These are phyloP conservation scores for Euzophera pinguis DNA, from an alignment of 2,888 invertebrate genomes.

Conservation along the genomic window DNA sequence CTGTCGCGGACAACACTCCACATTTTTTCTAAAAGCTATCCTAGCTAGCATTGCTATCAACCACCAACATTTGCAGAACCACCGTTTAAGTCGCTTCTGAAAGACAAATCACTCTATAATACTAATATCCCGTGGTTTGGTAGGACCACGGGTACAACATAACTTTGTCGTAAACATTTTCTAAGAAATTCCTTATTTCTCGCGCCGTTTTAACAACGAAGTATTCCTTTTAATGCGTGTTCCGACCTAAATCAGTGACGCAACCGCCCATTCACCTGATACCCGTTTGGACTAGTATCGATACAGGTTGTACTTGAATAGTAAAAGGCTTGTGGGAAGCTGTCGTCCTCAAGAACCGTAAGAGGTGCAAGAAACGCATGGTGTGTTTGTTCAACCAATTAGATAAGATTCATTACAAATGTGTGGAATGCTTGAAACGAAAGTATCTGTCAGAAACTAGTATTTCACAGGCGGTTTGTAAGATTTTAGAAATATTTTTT, in stretches of 20 bases:
- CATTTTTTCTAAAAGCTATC: too few species aligned
- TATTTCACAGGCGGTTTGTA: too few species aligned
- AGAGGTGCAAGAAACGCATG: too few species aligned
- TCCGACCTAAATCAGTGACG: constrained; percentile 14
- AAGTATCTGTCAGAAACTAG: neutral
- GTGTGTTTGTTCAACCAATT: neutral
- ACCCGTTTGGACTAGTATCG: constrained; percentile 8
- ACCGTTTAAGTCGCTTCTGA: too few species aligned
- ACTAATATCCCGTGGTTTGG: too few species aligned
- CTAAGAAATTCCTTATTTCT: neutral
- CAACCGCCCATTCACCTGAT: constrained; percentile 16
- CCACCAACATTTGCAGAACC: too few species aligned
- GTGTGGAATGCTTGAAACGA: neutral
- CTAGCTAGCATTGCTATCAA: too few species aligned
- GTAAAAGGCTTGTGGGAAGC: constrained; percentile 49
- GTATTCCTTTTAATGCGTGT: neutral
- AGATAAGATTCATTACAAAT: neutral
- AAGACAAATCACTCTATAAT: too few species aligned
- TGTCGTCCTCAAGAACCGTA: constrained; percentile 39
- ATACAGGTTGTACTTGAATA: constrained; percentile 41
- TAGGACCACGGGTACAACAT: neutral
- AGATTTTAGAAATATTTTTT: too few species aligned
- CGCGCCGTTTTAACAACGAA: neutral
- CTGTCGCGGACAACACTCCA: too few species aligned
- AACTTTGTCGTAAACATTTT: neutral